Conservation (phyloP, 2,888 invertebrate species). For the Drosophila multiciliata region DNA sequence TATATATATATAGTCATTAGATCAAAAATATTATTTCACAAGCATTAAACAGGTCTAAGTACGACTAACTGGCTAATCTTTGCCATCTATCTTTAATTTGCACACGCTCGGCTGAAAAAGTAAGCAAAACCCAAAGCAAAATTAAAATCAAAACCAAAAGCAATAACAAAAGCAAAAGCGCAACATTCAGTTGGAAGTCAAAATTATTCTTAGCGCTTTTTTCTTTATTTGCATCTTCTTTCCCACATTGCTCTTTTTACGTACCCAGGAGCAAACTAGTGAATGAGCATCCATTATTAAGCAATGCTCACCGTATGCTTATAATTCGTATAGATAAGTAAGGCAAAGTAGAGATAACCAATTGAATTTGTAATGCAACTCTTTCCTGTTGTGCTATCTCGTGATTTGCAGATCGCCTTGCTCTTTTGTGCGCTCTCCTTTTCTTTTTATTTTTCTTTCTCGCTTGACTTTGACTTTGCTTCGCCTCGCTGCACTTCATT, state of each 20-base stretch:
- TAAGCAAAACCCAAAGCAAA: conserved; percentile 41
- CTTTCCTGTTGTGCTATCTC: neutral
- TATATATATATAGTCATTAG: conserved; percentile 1
- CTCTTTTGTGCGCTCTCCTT: neutral
- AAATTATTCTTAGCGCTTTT: conserved; percentile 27
- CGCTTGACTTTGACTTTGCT: conserved; percentile 16
- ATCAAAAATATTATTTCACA: conserved; percentile 9
- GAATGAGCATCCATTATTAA: neutral
- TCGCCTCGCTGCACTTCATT: conserved; percentile 59
- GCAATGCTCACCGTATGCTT: neutral
- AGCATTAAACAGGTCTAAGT: conserved; percentile 6
- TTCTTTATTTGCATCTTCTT: neutral
- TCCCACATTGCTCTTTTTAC: neutral
- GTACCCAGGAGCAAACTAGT: neutral
- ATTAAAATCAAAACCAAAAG: neutral
- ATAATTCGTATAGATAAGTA: neutral
- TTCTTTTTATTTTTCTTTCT: neutral
- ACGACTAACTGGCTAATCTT: neutral
- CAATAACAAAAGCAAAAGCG: neutral
- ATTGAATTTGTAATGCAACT: neutral
- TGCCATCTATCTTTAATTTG: conserved; percentile 20
- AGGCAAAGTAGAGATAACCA: neutral
- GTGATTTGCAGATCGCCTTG: conserved; percentile 1
- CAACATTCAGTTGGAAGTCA: conserved; percentile 30
- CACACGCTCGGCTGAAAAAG: conserved; percentile 27